These are phyloP conservation scores for Galerucella nymphaeae DNA, from an alignment of 2,888 invertebrate species.

Conservation along the genomic window DNA sequence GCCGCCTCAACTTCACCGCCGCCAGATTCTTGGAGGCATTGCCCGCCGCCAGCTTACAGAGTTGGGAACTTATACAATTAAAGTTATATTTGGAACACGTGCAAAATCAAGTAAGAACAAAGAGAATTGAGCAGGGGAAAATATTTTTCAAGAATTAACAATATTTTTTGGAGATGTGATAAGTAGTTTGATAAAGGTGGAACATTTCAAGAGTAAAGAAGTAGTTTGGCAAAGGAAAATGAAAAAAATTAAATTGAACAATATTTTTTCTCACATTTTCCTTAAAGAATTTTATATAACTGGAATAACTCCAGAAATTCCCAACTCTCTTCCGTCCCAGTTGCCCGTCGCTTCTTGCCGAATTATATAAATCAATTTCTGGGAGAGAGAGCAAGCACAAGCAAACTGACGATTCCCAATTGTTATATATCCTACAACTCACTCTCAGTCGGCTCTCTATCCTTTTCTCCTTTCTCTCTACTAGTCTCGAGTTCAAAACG, in stretches of 20 bases:
- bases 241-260: too few species aligned
- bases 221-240: too few species aligned
- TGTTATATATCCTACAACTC: constrained; percentile 26
- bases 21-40: constrained; percentile 31
- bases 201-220: too few species aligned
- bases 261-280: background rate
- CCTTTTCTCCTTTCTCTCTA: background rate
- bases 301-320: constrained; percentile 2
- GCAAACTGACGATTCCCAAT: constrained; percentile 33
- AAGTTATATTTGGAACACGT: constrained; percentile 2
- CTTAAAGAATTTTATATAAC: background rate
- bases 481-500: constrained; percentile 27
- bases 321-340: constrained; percentile 36
- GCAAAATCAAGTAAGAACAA: background rate
- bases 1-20: constrained; percentile 9
- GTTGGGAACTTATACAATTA: constrained; percentile 6
- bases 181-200: too few species aligned
- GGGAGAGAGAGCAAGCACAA: constrained; percentile 38
- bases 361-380: constrained; percentile 52
- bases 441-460: constrained; percentile 7
- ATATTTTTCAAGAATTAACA: too few species aligned
- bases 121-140: background rate
- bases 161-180: too few species aligned
- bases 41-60: constrained; percentile 22
- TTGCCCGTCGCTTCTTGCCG: constrained; percentile 40